Base-by-base conservation (phyloP, 2,888 invertebrate species). In the Dysmachus trigonus region DNA sequence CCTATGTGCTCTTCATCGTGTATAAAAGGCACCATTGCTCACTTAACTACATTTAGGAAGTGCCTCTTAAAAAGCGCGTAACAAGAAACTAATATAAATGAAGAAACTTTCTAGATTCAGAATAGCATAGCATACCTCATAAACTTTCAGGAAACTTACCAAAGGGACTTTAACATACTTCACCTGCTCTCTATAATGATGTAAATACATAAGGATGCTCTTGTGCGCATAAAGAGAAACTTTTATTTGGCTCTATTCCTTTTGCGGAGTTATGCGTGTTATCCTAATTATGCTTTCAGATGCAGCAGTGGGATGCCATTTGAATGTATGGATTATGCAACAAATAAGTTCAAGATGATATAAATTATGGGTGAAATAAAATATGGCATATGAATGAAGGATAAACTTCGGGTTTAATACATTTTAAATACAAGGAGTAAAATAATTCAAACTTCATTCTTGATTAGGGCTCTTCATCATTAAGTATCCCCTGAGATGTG, bases 81-180 rank as follows among this genome's bases (percentile, higher is more conserved):
- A 31, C n/a, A 35, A 73, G 73, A 73, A 73, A 73, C 73, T 73
- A 33, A 73, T 35, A 73, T 73, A 73, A 73, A n/a, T n/a, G 33
- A 35, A 73, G 73, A 73, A 73, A 73, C 73, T 73, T 73, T 33
- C 73, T 31, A 73, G 73, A 73, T 73, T 73, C 30, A 35, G 73
- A 73, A 18, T 33, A 35, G 73, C 47, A n/a, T 18, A 47, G n/a
- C 47, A n/a, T 35, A 73, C 35, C 35, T 22, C 73, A 73, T 27
- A 73, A 73, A 33, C 33, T 73, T 73, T 35, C 33, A n/a, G 73
- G 31, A 30, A 73, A 73, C 73, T 73, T 33, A 31, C 73, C 35
- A 73, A 73, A 73, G 35, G 73, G 73, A 73, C 35, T 35, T 73
- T 27, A 62, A 22, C 62, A 62, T 10, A 62, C 62, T 73, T 31